Percentiles rank a stretch among this genome's conserved stretches.
Evolutionary conservation across 2,888 invertebrate species (phyloP).

Genomic region (Punctoribates punctum): DNA sequence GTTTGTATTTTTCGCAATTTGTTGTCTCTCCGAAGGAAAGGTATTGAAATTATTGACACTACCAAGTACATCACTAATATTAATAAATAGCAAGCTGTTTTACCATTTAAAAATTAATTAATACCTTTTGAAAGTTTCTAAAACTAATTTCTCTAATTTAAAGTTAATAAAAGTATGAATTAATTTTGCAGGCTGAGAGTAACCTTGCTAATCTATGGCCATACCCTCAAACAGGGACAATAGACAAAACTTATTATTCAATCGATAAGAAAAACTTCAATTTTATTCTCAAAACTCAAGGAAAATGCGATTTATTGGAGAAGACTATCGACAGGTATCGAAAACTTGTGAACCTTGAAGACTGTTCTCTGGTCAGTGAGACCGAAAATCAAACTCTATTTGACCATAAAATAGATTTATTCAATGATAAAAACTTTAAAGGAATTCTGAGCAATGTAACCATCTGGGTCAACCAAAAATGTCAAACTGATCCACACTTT

Average conservation of each 20-base stretch:
- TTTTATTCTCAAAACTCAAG: not conserved
- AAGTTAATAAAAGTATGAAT: too few relatives aligned
- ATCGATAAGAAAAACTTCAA: not conserved
- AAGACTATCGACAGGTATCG: slow-evolving; percentile 30
- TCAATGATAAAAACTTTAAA: slow-evolving; percentile 14
- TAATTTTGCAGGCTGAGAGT: not conserved
- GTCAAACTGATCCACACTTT: slow-evolving; percentile 65
- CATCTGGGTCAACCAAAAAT: slow-evolving; percentile 58
- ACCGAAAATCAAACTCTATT: not conserved
- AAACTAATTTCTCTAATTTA: too few relatives aligned
- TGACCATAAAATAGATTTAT: not conserved
- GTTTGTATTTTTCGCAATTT: too few relatives aligned
- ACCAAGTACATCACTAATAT: too few relatives aligned
- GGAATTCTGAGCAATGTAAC: slow-evolving; percentile 43
- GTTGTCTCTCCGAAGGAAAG: too few relatives aligned
- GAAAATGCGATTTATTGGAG: slow-evolving; percentile 41
- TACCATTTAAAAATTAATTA: too few relatives aligned
- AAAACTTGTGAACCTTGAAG: not conserved
- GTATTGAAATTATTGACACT: too few relatives aligned
- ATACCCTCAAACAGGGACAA: not conserved
- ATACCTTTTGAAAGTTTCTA: too few relatives aligned
- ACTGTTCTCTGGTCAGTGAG: slow-evolving; percentile 3
- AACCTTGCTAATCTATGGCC: not conserved
- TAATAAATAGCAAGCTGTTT: too few relatives aligned
- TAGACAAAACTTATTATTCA: not conserved